These are phyloP conservation scores for Eristalinus aeneus DNA, from an alignment of 2,888 invertebrate species.

Conservation along the genomic window DNA sequence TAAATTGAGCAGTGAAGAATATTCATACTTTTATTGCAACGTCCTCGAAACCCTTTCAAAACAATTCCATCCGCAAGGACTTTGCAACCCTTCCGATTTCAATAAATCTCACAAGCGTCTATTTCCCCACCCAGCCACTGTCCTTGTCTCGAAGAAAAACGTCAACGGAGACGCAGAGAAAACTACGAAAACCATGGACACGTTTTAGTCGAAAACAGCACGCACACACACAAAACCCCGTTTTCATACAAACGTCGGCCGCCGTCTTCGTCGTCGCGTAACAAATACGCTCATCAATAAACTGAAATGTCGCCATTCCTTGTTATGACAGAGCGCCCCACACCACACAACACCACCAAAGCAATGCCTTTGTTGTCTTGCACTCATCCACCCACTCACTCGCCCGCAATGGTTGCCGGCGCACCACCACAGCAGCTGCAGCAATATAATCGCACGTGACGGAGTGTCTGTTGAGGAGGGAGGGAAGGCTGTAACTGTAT, in stretches of 20 bases:
- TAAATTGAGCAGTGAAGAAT: background rate
- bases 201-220: conserved; percentile 60
- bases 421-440: conserved; percentile 36
- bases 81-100: conserved; percentile 49
- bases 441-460: conserved; percentile 69
- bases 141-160: conserved; percentile 40
- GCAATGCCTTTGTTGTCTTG: conserved; percentile 17
- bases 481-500: conserved; percentile 62
- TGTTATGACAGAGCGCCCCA: conserved; percentile 58
- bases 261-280: background rate
- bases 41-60: conserved; percentile 18
- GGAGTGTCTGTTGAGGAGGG: conserved; percentile 60
- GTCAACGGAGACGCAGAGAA: background rate
- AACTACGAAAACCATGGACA: conserved; percentile 36
- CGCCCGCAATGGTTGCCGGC: background rate
- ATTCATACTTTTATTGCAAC: background rate
- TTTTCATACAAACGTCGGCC: background rate
- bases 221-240: background rate
- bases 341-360: conserved; percentile 1
- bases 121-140: conserved; percentile 22
- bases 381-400: conserved; percentile 19
- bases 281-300: conserved; percentile 70
- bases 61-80: conserved; percentile 51
- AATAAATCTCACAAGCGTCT: conserved; percentile 53
- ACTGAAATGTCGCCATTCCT: conserved; percentile 70